These are phyloP conservation scores for Omphaloscelis lunosa DNA, from an alignment of 2,888 invertebrate species.

Conservation along the genomic window DNA sequence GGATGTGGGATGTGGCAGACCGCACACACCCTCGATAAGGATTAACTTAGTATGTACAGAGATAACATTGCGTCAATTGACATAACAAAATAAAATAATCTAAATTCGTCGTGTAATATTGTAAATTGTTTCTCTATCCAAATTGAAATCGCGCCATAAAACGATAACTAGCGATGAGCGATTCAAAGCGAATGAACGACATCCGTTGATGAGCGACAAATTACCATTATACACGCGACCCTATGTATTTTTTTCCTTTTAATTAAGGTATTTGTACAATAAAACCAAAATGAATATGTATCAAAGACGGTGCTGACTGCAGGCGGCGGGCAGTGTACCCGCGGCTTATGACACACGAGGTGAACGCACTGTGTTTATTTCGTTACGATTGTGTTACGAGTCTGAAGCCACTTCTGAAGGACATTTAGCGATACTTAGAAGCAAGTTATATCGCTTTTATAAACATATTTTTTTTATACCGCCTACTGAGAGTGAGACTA, in stretches of 20 bases:
- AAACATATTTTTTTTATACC: constrained; percentile 22
- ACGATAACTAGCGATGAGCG: constrained; percentile 26
- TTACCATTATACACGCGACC: constrained; percentile 45
- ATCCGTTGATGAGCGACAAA: constrained; percentile 45
- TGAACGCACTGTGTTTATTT: constrained; percentile 65
- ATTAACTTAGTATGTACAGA: constrained; percentile 2
- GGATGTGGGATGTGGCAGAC: constrained; percentile 42
- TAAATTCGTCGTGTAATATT: constrained; percentile 6
- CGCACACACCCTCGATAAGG: constrained; percentile 41
- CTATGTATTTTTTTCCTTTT: constrained; percentile 20
- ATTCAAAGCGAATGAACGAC: constrained; percentile 32
- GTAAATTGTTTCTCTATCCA: constrained; percentile 35
- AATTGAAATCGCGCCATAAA: constrained; percentile 36
- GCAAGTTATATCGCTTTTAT: constrained; percentile 31
- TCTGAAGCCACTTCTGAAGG: constrained; percentile 58
- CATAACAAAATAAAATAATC: constrained; percentile 23
- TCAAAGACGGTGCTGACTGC: constrained; percentile 30
- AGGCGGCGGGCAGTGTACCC: constrained; percentile 52
- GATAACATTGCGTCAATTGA: constrained; percentile 11
- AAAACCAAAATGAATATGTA: constrained; percentile 52
- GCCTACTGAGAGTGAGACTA: constrained; percentile 1
- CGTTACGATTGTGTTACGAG: constrained; percentile 64
- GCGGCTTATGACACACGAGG: constrained; percentile 60
- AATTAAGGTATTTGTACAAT: constrained; percentile 37
- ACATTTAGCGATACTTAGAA: constrained; percentile 52